Percentiles rank a stretch among this genome's conserved stretches.
Conservation (phyloP, 2,797 vertebrate species). For the Gymnothorax reevesii region DNA sequence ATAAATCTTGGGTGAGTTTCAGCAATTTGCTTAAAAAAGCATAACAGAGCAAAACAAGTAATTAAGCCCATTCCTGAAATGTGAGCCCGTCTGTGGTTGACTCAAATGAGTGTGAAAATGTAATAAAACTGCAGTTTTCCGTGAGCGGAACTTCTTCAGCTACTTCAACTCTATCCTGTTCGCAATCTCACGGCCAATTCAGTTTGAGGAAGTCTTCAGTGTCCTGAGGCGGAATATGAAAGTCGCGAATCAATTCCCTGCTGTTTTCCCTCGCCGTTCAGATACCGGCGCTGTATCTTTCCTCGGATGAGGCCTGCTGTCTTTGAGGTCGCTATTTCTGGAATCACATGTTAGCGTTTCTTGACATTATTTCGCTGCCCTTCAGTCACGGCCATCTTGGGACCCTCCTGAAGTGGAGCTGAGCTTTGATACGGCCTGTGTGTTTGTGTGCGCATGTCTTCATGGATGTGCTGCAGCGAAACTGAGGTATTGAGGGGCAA, state of each 20-base stretch:
- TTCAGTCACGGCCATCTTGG: not conserved
- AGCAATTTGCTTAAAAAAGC: not conserved
- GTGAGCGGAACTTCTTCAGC: no score
- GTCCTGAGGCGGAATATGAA: not conserved
- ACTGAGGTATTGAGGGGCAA: not conserved
- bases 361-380: not conserved
- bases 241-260: not conserved
- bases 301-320: not conserved
- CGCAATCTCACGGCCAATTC: not conserved
- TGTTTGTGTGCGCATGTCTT: not conserved
- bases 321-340: not conserved
- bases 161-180: not conserved
- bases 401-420: not conserved
- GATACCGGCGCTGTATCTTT: not conserved
- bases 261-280: not conserved
- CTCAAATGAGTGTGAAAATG: not conserved
- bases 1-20: not conserved
- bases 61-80: not conserved
- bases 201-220: not conserved
- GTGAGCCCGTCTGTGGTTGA: not conserved
- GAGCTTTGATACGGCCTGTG: not conserved
- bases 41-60: slow-evolving; percentile 11
- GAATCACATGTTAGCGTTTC: not conserved
- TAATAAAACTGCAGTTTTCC: not conserved
- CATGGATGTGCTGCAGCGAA: not conserved